Conservation (phyloP, 2,888 invertebrate species). For the Eupeodes luniger region DNA sequence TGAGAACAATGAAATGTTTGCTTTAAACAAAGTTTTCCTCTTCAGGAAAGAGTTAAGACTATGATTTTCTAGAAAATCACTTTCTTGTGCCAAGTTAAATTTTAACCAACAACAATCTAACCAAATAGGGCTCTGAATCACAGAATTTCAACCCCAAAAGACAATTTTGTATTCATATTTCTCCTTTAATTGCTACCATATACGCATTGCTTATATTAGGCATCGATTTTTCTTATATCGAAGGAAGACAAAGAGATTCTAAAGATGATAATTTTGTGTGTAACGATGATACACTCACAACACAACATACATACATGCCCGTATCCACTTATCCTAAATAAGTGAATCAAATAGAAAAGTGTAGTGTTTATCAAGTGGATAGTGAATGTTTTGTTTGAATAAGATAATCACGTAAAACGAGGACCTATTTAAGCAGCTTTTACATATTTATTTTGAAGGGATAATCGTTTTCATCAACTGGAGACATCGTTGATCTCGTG, state of each 20-base stretch:
- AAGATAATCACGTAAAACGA: slow-evolving; percentile 36
- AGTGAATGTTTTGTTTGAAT: slow-evolving; percentile 25
- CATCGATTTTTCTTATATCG: slow-evolving; percentile 48
- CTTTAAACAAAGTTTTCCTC: too few species aligned
- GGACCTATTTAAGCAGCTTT: slow-evolving; percentile 6
- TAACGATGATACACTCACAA: neutral
- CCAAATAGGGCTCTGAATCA: neutral
- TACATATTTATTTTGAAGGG: neutral
- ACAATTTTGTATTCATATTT: neutral
- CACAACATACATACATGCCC: neutral
- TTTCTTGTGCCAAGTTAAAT: too few species aligned
- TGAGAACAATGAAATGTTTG: too few species aligned
- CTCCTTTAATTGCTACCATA: neutral
- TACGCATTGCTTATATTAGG: slow-evolving; percentile 14
- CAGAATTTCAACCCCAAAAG: neutral
- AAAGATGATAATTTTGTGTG: slow-evolving; percentile 26
- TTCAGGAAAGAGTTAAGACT: too few species aligned
- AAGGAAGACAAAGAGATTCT: neutral
- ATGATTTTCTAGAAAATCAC: too few species aligned
- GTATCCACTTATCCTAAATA: slow-evolving; percentile 24
- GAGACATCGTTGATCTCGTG: neutral
- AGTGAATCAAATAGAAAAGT: slow-evolving; percentile 26
- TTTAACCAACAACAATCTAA: neutral
- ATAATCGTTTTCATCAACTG: slow-evolving; percentile 3
- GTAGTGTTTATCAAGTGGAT: slow-evolving; percentile 25